Percentiles rank a stretch among this genome's conserved stretches.
Conservation (phyloP, 2,113 vertebrate genomes). For the Halichoeres trimaculatus region DNA sequence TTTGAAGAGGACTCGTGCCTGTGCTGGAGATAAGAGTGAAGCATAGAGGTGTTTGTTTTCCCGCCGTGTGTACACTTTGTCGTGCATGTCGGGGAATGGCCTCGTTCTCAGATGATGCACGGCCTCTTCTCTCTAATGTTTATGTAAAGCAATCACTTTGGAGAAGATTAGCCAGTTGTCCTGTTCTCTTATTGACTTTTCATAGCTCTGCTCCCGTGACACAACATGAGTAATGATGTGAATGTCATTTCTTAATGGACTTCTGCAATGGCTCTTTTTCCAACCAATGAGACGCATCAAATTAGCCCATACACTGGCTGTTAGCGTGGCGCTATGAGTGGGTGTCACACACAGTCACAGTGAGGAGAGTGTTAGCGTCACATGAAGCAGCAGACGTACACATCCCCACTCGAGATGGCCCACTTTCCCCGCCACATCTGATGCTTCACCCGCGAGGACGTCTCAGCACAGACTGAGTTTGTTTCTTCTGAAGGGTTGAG, state of each 20-base stretch:
- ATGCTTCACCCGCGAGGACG: constrained; percentile 14
- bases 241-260: constrained; percentile 43
- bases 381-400: constrained; percentile 30
- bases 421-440: not conserved
- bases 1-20: constrained; percentile 49
- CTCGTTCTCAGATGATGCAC: constrained; percentile 48
- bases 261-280: constrained; percentile 42
- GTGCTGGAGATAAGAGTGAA: constrained; percentile 38
- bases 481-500: not conserved
- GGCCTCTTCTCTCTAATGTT: constrained; percentile 43
- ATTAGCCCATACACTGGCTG: constrained; percentile 32
- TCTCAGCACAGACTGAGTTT: constrained; percentile 13
- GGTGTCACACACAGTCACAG: constrained; percentile 28
- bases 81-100: constrained; percentile 1
- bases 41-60: constrained; percentile 28
- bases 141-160: constrained; percentile 40
- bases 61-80: not conserved
- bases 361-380: not conserved
- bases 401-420: constrained; percentile 1
- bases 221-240: constrained; percentile 47
- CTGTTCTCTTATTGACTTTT: constrained; percentile 50
- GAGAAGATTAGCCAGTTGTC: constrained; percentile 44
- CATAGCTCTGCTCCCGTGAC: constrained; percentile 17
- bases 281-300: constrained; percentile 50
- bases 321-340: constrained; percentile 8